Percentiles rank a stretch among this genome's conserved stretches.
Evolutionary conservation across 2,888 invertebrate species (phyloP).

Genomic region (Cerastis leucographa): DNA sequence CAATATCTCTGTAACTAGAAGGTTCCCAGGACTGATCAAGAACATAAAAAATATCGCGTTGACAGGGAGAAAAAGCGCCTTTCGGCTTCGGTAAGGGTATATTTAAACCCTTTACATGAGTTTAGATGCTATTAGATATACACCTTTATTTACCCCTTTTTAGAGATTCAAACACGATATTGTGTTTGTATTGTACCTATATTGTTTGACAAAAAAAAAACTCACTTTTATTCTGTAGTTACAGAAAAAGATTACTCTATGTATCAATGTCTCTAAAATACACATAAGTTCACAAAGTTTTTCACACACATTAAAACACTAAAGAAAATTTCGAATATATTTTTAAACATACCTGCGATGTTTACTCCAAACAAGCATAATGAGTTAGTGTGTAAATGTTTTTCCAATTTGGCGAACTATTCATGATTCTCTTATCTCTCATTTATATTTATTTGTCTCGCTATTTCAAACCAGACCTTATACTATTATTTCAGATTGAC

Average conservation of each 20-base stretch:
- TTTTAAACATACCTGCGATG: conserved; percentile 3
- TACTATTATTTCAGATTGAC: conserved; percentile 50
- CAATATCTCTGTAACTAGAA: no score
- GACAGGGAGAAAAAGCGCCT: no score
- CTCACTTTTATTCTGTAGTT: no score
- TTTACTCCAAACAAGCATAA: background rate
- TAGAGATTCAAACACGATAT: background rate
- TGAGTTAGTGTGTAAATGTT: conserved; percentile 18
- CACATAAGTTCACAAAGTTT: background rate
- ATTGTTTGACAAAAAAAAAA: background rate
- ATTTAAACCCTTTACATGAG: no score
- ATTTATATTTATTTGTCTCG: conserved; percentile 32
- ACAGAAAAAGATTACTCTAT: background rate
- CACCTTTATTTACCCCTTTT: background rate
- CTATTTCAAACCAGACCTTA: conserved; percentile 26
- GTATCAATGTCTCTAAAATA: background rate
- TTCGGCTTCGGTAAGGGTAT: no score
- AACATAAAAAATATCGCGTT: no score
- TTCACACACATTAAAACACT: background rate
- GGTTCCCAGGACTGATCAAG: no score
- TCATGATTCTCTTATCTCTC: conserved; percentile 28
- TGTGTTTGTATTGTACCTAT: background rate
- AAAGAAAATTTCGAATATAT: conserved; percentile 8
- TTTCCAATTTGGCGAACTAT: conserved; percentile 36
- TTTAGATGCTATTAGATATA: background rate